Evolutionary conservation across 2,888 invertebrate species (phyloP), one percentile per base, ranked within the genome.

Genomic region (Copidosoma aretas): DNA sequence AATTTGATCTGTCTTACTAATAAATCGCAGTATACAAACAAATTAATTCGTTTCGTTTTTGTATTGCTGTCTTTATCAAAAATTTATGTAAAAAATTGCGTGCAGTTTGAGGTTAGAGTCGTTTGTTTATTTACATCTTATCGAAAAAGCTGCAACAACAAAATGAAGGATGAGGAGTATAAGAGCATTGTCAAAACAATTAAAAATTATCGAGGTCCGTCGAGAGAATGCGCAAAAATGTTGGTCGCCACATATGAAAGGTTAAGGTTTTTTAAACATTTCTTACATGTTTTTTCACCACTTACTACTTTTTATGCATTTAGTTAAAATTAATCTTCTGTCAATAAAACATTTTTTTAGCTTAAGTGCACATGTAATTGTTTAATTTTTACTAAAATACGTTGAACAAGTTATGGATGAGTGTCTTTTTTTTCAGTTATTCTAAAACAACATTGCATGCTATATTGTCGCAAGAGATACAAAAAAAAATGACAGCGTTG

Each of bases 381-480:
- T 32, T 32, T 32, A 32, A 3, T 32, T 32, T 32, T 32, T 32
- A 5, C 4, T 32, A 32, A 32, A 32, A 32, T 32, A 32, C 32
- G 8, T 32, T 32, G 8, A 32, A 32, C 32, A 32, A 32, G 32
- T 32, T 5, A 32, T 5, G 8, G 8, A 32, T 32, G 12, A 24
- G 32, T 49, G 56, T 24, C 58, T 1, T n/a, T 25, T 8, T 52
- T 65, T 39, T n/a, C 39, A 71, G 71, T 53, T 17, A 57, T 53
- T 14, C 51, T 12, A 19, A n/a, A 49, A 14, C 14, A n/a, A 63
- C 72, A 19, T 32, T 72, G 25, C 62, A 62, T 64, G 92, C 93
- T 79, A 92, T 94, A 75, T 81, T 92, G 67, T 88, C 89, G 32
- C 85, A 88, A 56, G 88, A 91, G 76, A 86, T 90, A 57, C 89